Percentiles rank a stretch among this genome's conserved stretches.
phyloP scores from a whole-genome alignment of 2,888 invertebrate species.

The Mesorhabditis spiculigera region DNA sequence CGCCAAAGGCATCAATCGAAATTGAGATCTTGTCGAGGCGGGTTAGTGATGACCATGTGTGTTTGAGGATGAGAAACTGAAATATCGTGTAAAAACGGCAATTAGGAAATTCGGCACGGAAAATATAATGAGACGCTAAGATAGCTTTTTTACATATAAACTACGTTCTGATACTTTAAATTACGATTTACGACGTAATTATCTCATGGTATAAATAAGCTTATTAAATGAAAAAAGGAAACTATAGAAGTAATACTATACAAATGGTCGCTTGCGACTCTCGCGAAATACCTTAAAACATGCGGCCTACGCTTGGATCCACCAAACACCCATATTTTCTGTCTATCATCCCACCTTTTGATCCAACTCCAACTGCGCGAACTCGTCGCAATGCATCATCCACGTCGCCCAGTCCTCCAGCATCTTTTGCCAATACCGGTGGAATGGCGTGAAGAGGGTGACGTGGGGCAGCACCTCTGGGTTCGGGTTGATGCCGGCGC shows the following conservation, averaged over 20 bases:
- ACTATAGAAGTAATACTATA: too few relatives aligned
- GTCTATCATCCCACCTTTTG: neutral
- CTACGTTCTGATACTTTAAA: too few relatives aligned
- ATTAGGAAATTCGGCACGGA: neutral
- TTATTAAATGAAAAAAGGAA: too few relatives aligned
- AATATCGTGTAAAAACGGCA: neutral
- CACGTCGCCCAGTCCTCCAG: neutral
- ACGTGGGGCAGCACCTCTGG: neutral
- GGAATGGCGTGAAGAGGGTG: too few relatives aligned
- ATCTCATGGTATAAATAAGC: too few relatives aligned
- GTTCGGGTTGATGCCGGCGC: neutral
- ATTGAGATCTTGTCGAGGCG: neutral
- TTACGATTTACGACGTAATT: too few relatives aligned
- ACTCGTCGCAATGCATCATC: neutral
- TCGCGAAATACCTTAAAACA: too few relatives aligned
- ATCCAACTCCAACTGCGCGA: neutral
- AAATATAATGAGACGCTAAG: too few relatives aligned
- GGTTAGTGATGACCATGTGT: neutral
- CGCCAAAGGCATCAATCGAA: neutral
- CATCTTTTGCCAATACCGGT: neutral
- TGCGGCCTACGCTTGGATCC: too few relatives aligned
- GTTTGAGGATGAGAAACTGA: conserved; percentile 1
- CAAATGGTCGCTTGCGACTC: too few relatives aligned
- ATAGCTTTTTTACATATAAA: too few relatives aligned
- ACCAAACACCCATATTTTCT: too few relatives aligned